Evolutionary conservation across 2,888 invertebrate genomes (phyloP).

Genomic region (Chorisops tibialis): DNA sequence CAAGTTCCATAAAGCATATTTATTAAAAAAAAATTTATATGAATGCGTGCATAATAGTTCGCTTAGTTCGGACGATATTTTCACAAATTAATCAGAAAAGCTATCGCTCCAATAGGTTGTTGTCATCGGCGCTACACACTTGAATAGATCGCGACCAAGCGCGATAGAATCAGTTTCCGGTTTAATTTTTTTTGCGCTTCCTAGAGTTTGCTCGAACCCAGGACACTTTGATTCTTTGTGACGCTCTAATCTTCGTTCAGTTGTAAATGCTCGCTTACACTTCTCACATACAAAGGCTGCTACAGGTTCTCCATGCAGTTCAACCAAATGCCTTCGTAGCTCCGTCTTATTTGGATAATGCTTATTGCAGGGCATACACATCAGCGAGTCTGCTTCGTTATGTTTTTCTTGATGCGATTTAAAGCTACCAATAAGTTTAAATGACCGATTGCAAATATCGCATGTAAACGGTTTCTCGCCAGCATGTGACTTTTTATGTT

Average conservation of each 20-base stretch:
- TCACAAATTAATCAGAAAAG: constrained; percentile 50
- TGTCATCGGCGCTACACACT: constrained; percentile 52
- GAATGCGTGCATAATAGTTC: no score
- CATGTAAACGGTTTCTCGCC: constrained; percentile 49
- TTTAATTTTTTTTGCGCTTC: constrained; percentile 27
- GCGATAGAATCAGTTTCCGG: constrained; percentile 37
- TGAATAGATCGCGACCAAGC: constrained; percentile 51
- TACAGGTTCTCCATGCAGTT: constrained; percentile 43
- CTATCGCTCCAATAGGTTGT: constrained; percentile 55
- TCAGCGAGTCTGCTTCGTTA: constrained; percentile 39
- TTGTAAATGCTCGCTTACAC: constrained; percentile 47
- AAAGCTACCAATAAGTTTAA: constrained; percentile 51
- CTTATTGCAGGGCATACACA: constrained; percentile 41
- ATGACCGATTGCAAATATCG: constrained; percentile 50
- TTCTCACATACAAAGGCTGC: constrained; percentile 46
- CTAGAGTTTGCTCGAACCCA: constrained; percentile 27
- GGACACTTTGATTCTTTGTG: constrained; percentile 40
- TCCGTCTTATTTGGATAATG: constrained; percentile 45
- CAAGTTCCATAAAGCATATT: no score
- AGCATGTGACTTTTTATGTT: constrained; percentile 54
- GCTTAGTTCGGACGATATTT: no score
- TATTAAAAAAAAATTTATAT: no score
- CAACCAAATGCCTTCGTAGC: constrained; percentile 45
- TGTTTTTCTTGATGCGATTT: constrained; percentile 52
- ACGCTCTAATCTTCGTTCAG: constrained; percentile 43